phyloP scores from a whole-genome alignment of 2,113 vertebrate species.

The Poecilia latipinna region DNA sequence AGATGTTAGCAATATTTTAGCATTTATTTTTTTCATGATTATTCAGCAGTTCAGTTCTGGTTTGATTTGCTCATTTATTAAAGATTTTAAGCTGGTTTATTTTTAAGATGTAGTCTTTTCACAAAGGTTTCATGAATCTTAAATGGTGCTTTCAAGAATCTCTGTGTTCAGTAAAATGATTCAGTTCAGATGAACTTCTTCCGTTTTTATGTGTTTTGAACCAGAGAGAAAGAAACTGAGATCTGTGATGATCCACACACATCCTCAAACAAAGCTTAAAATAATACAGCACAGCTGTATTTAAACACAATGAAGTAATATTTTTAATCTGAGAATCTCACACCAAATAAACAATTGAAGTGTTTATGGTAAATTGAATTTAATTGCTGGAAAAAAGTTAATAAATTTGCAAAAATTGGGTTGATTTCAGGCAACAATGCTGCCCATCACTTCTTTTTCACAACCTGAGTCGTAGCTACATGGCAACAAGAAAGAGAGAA shows the following conservation, averaged over 20 bases:
- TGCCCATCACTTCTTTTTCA: constrained; percentile 33
- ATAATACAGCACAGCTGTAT: neutral
- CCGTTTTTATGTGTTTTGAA: neutral
- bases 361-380: neutral
- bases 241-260: neutral
- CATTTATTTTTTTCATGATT: neutral
- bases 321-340: neutral
- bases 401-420: neutral
- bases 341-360: neutral
- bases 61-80: neutral
- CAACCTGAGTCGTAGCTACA: constrained; percentile 70
- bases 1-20: neutral
- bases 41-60: neutral
- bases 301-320: neutral
- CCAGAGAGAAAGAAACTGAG: neutral
- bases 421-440: constrained; percentile 50
- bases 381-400: neutral
- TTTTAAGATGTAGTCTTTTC: neutral
- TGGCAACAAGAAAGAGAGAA: constrained; percentile 39
- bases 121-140: neutral
- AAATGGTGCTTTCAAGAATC: no score
- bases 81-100: neutral
- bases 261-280: neutral
- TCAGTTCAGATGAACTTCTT: neutral
- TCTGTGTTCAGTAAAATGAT: neutral